Percentiles rank a stretch among this genome's conserved stretches.
Conservation (phyloP, 2,888 invertebrate genomes). For the Dendrolimus houi region DNA sequence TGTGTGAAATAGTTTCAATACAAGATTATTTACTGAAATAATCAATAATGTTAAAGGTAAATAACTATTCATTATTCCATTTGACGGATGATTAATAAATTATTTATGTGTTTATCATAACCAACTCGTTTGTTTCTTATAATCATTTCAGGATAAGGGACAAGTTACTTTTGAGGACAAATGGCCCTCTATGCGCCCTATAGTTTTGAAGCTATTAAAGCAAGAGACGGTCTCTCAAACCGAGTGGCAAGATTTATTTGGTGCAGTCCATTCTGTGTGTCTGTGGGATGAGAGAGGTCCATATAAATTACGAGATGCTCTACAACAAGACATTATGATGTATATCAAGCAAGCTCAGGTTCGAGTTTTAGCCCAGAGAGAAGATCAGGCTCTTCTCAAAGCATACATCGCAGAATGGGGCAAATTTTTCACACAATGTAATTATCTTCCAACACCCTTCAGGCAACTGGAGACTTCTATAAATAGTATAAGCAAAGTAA, state of each 20-base stretch:
- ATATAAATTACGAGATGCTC: conserved; percentile 88
- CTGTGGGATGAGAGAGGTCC: conserved; percentile 98
- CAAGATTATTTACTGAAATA: neutral
- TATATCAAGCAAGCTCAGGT: conserved; percentile 96
- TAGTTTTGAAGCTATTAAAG: conserved; percentile 93
- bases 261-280: conserved; percentile 95
- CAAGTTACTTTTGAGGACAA: conserved; percentile 94
- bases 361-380: conserved; percentile 92
- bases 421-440: conserved; percentile 98
- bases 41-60: conserved; percentile 19
- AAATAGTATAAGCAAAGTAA: conserved; percentile 70
- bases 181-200: conserved; percentile 97
- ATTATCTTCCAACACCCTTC: conserved; percentile 97
- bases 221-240: conserved; percentile 95
- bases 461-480: conserved; percentile 92
- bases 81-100: no score
- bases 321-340: conserved; percentile 94
- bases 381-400: conserved; percentile 95
- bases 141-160: conserved; percentile 81
- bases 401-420: conserved; percentile 99
- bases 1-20: conserved; percentile 1
- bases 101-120: no score
- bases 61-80: neutral
- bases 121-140: conserved; percentile 2
- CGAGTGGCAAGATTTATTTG: conserved; percentile 99